These are phyloP conservation scores for Molorchus minor DNA, from an alignment of 2,888 invertebrate species.

Conservation along the genomic window DNA sequence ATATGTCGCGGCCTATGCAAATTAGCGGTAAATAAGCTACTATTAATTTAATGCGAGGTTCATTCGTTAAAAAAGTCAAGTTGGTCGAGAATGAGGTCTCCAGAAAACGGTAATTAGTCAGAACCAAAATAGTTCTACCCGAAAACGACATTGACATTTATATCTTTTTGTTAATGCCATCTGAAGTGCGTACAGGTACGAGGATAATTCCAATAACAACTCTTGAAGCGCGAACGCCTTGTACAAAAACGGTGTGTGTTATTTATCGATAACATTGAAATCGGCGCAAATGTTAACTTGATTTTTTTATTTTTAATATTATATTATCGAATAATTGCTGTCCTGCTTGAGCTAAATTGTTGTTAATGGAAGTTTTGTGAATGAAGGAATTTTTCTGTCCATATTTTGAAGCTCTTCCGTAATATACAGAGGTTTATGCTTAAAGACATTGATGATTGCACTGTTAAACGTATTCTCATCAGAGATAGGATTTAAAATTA, in stretches of 20 bases:
- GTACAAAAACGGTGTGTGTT: background rate
- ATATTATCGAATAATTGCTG: too few species aligned
- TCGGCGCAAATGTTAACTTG: background rate
- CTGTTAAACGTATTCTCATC: background rate
- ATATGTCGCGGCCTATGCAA: constrained; percentile 5
- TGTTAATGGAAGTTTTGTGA: too few species aligned
- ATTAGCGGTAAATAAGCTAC: constrained; percentile 4
- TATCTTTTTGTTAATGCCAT: constrained; percentile 13
- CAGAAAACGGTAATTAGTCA: constrained; percentile 8
- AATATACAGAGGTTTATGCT: background rate
- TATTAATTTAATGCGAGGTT: constrained; percentile 16
- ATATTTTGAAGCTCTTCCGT: background rate
- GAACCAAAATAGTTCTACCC: constrained; percentile 17
- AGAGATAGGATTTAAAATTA: too few species aligned
- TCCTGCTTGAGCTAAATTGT: too few species aligned
- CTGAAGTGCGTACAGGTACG: constrained; percentile 9
- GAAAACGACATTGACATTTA: constrained; percentile 23
- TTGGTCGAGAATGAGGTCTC: constrained; percentile 9
- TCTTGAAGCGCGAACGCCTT: background rate
- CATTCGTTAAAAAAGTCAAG: constrained; percentile 3
- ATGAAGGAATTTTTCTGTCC: background rate
- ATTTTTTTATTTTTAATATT: background rate
- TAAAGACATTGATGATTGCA: background rate
- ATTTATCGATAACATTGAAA: constrained; percentile 8
- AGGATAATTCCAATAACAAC: constrained; percentile 4